A percentile compares a stretch with the other conserved stretches of the same genome.
Evolutionary conservation across 2,888 invertebrate species (phyloP).

Genomic region (Calephelis perditalis): DNA sequence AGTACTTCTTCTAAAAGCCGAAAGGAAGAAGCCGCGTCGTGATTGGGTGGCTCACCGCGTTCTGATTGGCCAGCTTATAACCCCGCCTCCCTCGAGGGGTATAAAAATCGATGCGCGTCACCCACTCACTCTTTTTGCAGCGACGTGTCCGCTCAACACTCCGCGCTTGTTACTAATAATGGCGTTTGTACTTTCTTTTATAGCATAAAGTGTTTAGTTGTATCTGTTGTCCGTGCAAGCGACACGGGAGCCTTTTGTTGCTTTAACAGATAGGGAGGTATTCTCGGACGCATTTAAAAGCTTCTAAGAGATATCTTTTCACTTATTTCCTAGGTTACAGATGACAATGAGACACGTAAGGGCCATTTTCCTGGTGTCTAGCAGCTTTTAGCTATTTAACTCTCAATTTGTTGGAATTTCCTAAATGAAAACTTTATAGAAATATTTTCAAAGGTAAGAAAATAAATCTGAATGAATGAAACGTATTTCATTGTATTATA

Average conservation of each 20-base stretch:
- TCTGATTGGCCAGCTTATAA: constrained; percentile 64
- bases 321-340: constrained; percentile 44
- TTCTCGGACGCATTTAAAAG: constrained; percentile 55
- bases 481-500: too few species aligned
- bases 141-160: constrained; percentile 63
- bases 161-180: constrained; percentile 68
- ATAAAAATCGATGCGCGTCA: constrained; percentile 73
- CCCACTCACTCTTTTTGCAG: constrained; percentile 57
- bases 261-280: constrained; percentile 48
- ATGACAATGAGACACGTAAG: constrained; percentile 35
- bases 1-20: constrained; percentile 54
- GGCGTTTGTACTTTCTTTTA: constrained; percentile 67
- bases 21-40: constrained; percentile 55
- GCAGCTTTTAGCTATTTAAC: constrained; percentile 34
- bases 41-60: constrained; percentile 71
- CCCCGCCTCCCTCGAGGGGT: constrained; percentile 66
- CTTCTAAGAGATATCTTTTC: constrained; percentile 54
- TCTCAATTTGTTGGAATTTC: constrained; percentile 30
- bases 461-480: too few species aligned
- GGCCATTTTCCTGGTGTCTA: constrained; percentile 37
- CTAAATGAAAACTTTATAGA: constrained; percentile 18
- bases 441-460: too few species aligned
- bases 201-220: constrained; percentile 72
- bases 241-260: constrained; percentile 64
- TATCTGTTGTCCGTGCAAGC: constrained; percentile 63